Base-by-base conservation (phyloP, 2,888 invertebrate species). In the Xylota sylvarum region DNA sequence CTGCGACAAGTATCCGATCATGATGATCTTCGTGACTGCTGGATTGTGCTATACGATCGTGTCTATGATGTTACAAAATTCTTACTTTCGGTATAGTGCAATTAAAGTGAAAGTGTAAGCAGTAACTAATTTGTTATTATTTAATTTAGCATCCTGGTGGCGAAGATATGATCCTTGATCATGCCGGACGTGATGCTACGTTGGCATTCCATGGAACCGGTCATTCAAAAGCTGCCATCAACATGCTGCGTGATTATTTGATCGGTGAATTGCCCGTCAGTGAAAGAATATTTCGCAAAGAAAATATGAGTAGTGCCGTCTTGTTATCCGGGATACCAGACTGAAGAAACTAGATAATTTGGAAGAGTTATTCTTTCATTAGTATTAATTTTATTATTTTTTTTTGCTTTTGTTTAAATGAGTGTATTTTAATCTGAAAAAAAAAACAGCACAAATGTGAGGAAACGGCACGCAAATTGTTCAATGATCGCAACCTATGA, bases 1-100 rank as follows among this genome's bases (percentile, higher is more conserved):
- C 93, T 97, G 67, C 94, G 95, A 64, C 96, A 97, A 92, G 96
- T 97, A 4, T 94, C 96, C 5, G 94, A 94, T 90, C 97, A 97
- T 90, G 97, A 97, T 90, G 93, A 94, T 17, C 91, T 92, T 5
- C 92, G 94, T 12, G 96, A 97, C 90, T 97, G 97, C 92, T 97
- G 97, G 97, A 94, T 97, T 65, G 94, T 97, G n/a, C 94, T 98
- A 58, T 96, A 96, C 91, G 97, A 98, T 93, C 95, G 96, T 77
- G 96, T 98, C 10, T 97, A 97, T 91, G 96, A 97, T 90, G 94
- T 97, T 67, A 96, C 97, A 1, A 93, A 94, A 43, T 97, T 97
- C 91, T 91, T 97, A 50, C 93, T 94, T 88, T 94, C 95, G 94
- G 96, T 96, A 92, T 93, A 89, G 76, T 19, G 10, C 5, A 14